phyloP scores from a whole-genome alignment of 2,113 vertebrate genomes.

The Cyprinodon variegatus region DNA sequence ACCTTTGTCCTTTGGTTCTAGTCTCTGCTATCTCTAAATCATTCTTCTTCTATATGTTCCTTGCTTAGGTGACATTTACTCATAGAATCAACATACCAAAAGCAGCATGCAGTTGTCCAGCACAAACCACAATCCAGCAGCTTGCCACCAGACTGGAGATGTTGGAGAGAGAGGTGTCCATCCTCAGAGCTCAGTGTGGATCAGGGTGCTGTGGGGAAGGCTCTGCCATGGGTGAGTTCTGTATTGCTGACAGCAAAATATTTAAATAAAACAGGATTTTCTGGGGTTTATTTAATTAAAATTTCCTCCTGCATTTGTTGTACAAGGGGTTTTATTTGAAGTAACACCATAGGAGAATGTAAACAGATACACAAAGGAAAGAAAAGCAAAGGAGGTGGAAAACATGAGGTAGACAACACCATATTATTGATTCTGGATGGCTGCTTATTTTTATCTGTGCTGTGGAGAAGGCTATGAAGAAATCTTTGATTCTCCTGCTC shows the following conservation, averaged over 20 bases:
- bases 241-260: constrained; percentile 4
- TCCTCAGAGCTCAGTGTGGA: constrained; percentile 90
- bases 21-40: too few species aligned
- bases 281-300: not conserved
- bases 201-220: constrained; percentile 89
- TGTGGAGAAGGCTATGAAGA: constrained; percentile 29
- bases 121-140: constrained; percentile 85
- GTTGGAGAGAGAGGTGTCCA: constrained; percentile 93
- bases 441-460: not conserved
- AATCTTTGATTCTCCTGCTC: constrained; percentile 29
- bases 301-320: not conserved
- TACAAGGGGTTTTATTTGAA: not conserved
- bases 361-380: not conserved
- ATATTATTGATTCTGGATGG: constrained; percentile 43
- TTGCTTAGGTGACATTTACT: constrained; percentile 88
- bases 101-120: constrained; percentile 88
- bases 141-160: constrained; percentile 92
- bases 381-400: constrained; percentile 1
- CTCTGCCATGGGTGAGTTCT: constrained; percentile 87
- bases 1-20: too few species aligned
- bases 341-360: not conserved
- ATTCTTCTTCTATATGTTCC: not conserved
- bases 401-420: constrained; percentile 5
- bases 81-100: constrained; percentile 96
- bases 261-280: not conserved